A percentile compares a stretch with the other conserved stretches of the same genome.
Conservation (phyloP, 1,140 invertebrate species). For the Drosophila obscura region DNA sequence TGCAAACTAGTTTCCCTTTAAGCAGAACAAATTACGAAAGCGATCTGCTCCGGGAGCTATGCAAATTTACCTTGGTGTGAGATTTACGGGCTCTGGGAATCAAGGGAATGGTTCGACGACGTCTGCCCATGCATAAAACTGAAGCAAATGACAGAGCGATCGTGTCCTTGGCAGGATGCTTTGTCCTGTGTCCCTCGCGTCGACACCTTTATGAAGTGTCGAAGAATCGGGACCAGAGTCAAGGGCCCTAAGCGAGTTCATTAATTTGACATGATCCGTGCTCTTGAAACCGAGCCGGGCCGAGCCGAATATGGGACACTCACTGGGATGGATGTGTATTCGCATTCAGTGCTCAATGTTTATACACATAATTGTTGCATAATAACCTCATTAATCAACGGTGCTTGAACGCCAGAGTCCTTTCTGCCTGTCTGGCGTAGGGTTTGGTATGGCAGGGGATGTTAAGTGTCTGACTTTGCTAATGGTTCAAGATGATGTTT, state of each 20-base stretch:
- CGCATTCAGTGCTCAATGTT: slow-evolving; percentile 51
- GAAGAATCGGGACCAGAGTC: slow-evolving; percentile 41
- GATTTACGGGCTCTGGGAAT: slow-evolving; percentile 65
- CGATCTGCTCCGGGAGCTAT: slow-evolving; percentile 52
- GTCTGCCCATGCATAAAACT: slow-evolving; percentile 68
- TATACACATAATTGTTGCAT: slow-evolving; percentile 79
- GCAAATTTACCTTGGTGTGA: slow-evolving; percentile 61
- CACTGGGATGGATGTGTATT: slow-evolving; percentile 22
- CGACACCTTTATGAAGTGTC: slow-evolving; percentile 81
- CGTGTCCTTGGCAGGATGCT: slow-evolving; percentile 43
- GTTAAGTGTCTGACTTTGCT: slow-evolving; percentile 38
- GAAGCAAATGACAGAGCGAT: slow-evolving; percentile 57
- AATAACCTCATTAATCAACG: slow-evolving; percentile 75
- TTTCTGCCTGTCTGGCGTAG: slow-evolving; percentile 24
- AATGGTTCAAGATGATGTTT: slow-evolving; percentile 69
- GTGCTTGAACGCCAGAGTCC: slow-evolving; percentile 9
- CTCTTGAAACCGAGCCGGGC: slow-evolving; percentile 54
- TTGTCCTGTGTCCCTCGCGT: slow-evolving; percentile 35
- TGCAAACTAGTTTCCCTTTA: slow-evolving; percentile 68
- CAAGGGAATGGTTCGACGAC: slow-evolving; percentile 26
- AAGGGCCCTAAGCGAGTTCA: slow-evolving; percentile 67
- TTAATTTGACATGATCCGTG: slow-evolving; percentile 77
- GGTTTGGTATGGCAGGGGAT: slow-evolving; percentile 12
- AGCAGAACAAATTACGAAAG: slow-evolving; percentile 61
- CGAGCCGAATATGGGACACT: slow-evolving; percentile 37